Evolutionary conservation across 2,113 vertebrate genomes (phyloP), one percentile per base, ranked within the genome.

Genomic region (Macquaria ambigua): DNA sequence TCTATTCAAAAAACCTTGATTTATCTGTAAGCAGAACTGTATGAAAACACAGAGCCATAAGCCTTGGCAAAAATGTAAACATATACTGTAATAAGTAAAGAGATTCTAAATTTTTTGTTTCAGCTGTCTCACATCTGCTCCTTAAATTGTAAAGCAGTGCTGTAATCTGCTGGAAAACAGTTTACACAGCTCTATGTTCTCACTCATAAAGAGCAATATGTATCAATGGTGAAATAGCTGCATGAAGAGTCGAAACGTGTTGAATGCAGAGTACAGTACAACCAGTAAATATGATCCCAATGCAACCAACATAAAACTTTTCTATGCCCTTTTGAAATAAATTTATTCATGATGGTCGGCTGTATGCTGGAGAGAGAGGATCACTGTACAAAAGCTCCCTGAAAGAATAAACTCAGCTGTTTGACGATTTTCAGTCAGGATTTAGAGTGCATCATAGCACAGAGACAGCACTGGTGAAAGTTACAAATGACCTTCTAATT

Each of bases 251-350:
- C 56, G 41, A 77, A 74, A 59, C 34, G 6, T 74, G 66, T 72
- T 82, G 70, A 84, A 59, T 34, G 78, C 61, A 55, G 34, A 77
- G 20, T 28, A 28, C 43, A 77, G 20, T 61, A 15, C 37, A 25
- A 80, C 66, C 16, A 16, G 80, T 55, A 83, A 79, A 62, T 78
- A 68, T 68, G 52, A 86, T 67, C 4, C 4, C 62, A 68, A 74
- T 25, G 6, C 43, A 43, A 59, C 72, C 63, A 52, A 46, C 66
- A 64, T 61, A 15, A 25, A 74, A 71, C 79, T 80, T 74, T 52
- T 59, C 41, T 9, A 41, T 28, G 61, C n/a, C 67, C 55, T 46
- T 84, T 77, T 69, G 31, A 66, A 70, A 81, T 67, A 52, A 62
- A 68, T 9, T 9, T 61, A 50, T 68, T 72, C 41, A 75, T 18